Percentiles rank a stretch among this genome's conserved stretches.
Evolutionary conservation across 2,888 invertebrate species (phyloP).

Genomic region (Eristalis pertinax): DNA sequence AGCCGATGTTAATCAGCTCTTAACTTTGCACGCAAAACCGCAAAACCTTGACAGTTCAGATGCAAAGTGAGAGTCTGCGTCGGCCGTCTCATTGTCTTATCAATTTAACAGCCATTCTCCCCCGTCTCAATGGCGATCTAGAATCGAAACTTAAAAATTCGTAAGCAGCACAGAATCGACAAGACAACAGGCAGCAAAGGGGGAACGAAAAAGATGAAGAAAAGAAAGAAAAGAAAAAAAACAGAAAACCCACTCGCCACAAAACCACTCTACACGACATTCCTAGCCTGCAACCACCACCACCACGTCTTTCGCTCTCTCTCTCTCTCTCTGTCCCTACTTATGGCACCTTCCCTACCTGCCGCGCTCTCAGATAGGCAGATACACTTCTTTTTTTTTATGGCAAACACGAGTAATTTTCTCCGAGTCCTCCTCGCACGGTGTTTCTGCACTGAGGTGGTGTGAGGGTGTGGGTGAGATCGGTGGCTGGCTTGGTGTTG

Average conservation of each 20-base stretch:
- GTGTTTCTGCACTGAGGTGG: neutral
- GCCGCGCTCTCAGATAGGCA: neutral
- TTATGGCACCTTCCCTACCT: neutral
- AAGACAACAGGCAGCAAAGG: constrained; percentile 20
- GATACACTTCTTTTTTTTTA: neutral
- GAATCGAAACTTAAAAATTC: constrained; percentile 24
- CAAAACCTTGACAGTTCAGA: constrained; percentile 1
- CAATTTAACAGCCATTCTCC: constrained; percentile 3
- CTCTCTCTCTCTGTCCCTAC: neutral
- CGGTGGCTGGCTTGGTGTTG: neutral
- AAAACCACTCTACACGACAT: neutral
- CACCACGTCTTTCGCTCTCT: neutral
- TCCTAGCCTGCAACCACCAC: neutral
- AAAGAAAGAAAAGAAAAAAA: neutral
- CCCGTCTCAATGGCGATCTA: constrained; percentile 5
- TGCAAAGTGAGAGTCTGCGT: neutral
- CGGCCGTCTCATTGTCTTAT: constrained; percentile 15
- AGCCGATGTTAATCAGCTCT: neutral
- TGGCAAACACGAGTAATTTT: constrained; percentile 1
- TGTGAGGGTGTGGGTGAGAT: neutral
- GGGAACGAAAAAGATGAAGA: neutral
- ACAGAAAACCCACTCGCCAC: neutral
- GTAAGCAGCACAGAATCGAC: constrained; percentile 15
- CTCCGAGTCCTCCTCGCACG: neutral
- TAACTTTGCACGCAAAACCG: neutral